Conservation (phyloP, 2,113 vertebrate species). For the Rostratula benghalensis region DNA sequence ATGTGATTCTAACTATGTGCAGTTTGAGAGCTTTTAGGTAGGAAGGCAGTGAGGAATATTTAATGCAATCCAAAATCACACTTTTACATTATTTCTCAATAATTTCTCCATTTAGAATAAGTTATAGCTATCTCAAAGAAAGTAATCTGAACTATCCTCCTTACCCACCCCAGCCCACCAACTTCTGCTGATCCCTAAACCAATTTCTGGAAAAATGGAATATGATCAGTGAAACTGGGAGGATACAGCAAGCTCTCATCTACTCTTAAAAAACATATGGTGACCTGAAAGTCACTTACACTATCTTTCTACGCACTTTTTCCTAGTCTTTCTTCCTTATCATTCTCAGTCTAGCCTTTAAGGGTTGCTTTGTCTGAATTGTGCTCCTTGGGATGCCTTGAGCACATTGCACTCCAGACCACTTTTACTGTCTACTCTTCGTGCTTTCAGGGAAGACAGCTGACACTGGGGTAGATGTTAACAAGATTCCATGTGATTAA, state of each 20-base stretch:
- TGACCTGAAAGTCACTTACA: not conserved
- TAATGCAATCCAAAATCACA: not conserved
- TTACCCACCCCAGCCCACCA: fast-evolving
- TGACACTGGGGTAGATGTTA: not conserved
- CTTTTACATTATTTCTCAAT: not conserved
- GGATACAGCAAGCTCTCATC: not conserved
- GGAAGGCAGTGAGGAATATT: not conserved
- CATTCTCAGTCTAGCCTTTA: not conserved
- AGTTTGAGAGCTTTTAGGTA: not conserved
- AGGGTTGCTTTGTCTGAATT: not conserved
- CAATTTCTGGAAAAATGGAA: not conserved
- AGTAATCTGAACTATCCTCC: not conserved
- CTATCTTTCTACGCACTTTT: not conserved
- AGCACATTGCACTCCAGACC: not conserved
- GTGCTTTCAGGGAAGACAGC: not conserved
- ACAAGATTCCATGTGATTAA: not conserved
- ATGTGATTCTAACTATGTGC: not conserved
- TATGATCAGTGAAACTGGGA: not conserved
- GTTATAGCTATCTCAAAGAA: not conserved
- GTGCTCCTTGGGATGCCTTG: not conserved
- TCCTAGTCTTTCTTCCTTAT: not conserved
- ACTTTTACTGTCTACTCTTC: not conserved
- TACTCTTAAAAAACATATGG: not conserved
- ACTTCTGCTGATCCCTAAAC: not conserved
- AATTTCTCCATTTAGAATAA: not conserved